Evolutionary conservation across 1,140 invertebrate species (phyloP).

Genomic region (Helicoverpa zea): DNA sequence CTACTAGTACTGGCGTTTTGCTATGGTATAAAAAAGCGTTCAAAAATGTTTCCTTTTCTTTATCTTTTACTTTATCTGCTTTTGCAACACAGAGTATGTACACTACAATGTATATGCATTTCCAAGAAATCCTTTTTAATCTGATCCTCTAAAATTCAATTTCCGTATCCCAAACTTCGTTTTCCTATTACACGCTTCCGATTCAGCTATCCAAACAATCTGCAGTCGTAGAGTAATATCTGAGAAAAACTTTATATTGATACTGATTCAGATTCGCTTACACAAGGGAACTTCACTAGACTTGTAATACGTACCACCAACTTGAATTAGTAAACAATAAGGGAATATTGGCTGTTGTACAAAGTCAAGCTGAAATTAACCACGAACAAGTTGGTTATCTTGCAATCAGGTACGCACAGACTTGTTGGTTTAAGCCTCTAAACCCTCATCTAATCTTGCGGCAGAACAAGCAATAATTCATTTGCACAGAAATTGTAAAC

Average conservation of each 20-base stretch:
- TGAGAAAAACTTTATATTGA: conserved; percentile 4
- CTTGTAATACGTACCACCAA: neutral
- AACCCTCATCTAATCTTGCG: conserved; percentile 13
- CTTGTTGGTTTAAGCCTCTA: neutral
- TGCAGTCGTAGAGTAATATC: neutral
- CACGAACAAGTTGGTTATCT: conserved; percentile 11
- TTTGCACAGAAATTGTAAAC: neutral
- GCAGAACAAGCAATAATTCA: neutral
- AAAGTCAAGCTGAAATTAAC: neutral
- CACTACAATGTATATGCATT: too few species aligned
- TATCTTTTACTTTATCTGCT: too few species aligned
- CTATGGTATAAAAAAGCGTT: too few species aligned
- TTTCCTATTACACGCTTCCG: neutral
- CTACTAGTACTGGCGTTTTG: too few species aligned
- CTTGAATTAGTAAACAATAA: too few species aligned
- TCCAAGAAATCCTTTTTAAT: too few species aligned
- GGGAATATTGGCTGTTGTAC: neutral
- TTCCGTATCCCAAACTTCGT: conserved; percentile 3
- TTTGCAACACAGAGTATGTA: too few species aligned
- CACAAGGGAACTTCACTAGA: neutral
- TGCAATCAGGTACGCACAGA: conserved; percentile 4
- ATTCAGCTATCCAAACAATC: neutral
- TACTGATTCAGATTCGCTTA: neutral
- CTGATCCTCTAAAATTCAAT: neutral
- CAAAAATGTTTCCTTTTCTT: too few species aligned